These are phyloP conservation scores for Formica aserva DNA, from an alignment of 2,888 invertebrate genomes.

Conservation along the genomic window DNA sequence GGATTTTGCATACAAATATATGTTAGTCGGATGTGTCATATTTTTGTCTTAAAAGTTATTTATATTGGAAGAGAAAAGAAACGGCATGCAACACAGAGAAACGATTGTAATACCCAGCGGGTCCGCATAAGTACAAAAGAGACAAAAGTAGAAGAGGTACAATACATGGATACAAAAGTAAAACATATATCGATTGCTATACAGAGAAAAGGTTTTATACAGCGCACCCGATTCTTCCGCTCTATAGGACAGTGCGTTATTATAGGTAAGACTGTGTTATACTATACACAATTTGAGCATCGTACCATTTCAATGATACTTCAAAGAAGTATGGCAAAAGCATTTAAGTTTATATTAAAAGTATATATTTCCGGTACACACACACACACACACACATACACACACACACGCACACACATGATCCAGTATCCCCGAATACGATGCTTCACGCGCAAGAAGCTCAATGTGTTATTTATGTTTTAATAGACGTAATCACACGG, in stretches of 20 bases:
- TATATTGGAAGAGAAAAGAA: not conserved
- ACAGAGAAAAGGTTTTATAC: constrained; percentile 57
- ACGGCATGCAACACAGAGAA: constrained; percentile 16
- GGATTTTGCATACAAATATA: constrained; percentile 15
- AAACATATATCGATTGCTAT: constrained; percentile 30
- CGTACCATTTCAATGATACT: constrained; percentile 72
- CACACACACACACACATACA: constrained; percentile 27
- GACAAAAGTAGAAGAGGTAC: constrained; percentile 9
- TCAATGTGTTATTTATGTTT: constrained; percentile 55
- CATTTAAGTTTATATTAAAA: constrained; percentile 68
- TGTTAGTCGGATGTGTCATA: constrained; percentile 32
- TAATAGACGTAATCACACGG: constrained; percentile 48
- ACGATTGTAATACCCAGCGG: not conserved
- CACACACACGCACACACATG: constrained; percentile 5
- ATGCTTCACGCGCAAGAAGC: constrained; percentile 60
- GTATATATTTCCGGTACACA: constrained; percentile 50
- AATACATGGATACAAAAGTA: constrained; percentile 21
- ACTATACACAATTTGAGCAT: constrained; percentile 79
- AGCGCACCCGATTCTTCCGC: constrained; percentile 65
- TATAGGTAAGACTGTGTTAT: constrained; percentile 67
- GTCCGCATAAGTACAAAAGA: constrained; percentile 45
- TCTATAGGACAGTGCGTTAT: constrained; percentile 72
- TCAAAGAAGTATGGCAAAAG: constrained; percentile 77
- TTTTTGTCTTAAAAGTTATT: not conserved
- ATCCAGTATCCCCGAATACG: constrained; percentile 52